Percentiles rank a stretch among this genome's conserved stretches.
These are phyloP conservation scores for Chironomus tentans DNA, from an alignment of 2,888 invertebrate genomes.

Conservation along the genomic window DNA sequence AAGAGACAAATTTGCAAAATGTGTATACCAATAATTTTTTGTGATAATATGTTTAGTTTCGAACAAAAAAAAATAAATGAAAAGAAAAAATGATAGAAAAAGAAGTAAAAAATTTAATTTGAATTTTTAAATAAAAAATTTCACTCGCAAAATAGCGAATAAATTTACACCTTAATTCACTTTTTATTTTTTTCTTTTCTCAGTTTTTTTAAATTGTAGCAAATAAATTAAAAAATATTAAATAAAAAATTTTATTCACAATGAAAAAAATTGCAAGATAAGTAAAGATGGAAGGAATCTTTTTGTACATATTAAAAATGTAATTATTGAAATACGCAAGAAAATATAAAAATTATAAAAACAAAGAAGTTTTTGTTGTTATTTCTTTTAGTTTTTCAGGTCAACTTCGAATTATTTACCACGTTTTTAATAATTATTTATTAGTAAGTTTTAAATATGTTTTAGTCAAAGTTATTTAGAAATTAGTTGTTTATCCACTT, in stretches of 20 bases:
- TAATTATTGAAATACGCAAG: constrained; percentile 24
- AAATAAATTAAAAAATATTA: background rate
- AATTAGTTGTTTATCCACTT: too few relatives aligned
- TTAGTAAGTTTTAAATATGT: too few relatives aligned
- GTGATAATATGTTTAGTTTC: constrained; percentile 27
- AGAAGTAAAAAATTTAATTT: background rate
- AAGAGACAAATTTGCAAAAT: constrained; percentile 18
- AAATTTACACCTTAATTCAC: background rate
- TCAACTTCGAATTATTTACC: too few relatives aligned
- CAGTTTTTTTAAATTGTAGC: background rate
- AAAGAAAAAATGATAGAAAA: too few relatives aligned
- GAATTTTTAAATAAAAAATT: background rate
- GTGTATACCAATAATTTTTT: constrained; percentile 28
- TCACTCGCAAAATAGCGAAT: background rate
- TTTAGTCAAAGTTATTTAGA: too few relatives aligned
- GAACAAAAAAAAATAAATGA: background rate
- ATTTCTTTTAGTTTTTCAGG: background rate
- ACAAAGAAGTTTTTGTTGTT: background rate
- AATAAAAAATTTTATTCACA: background rate
- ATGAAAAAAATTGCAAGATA: background rate
- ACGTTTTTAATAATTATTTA: too few relatives aligned
- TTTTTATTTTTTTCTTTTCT: background rate
- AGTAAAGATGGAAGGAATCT: background rate
- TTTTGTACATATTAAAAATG: constrained; percentile 21
- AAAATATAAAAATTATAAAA: constrained; percentile 22